Base-by-base conservation (phyloP, 2,797 vertebrate genomes). In the Helicolenus hilgendorfi region DNA sequence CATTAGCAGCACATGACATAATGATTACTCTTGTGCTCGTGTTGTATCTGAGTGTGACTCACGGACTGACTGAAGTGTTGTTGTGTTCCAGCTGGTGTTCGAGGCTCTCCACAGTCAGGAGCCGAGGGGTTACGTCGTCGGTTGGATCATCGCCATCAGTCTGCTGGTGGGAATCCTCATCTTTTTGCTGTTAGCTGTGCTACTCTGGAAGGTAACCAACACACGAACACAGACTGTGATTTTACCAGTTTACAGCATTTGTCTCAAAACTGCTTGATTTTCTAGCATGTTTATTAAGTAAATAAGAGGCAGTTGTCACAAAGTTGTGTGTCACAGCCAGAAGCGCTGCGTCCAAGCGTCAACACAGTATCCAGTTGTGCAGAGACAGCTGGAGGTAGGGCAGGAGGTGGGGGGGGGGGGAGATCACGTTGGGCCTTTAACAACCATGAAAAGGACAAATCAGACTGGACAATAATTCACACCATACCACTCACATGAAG, bases 71-170 rank as follows among this genome's bases (percentile, higher is more conserved):
- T 60, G 15, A 53, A 31, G 27, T 65, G 33, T 81, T 85, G 71
- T 88, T 97, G 77, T 95, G 94, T 97, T 97, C 84, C 96, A 99
- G 99, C 98, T 99, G 97, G 95, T 99, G 94, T 99, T 99, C 80
- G 99, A 99, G 96, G 99, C 99, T n/a, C 97, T 99, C 88, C 99
- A 99, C 96, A 99, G 98, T 94, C 98, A 99, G 96, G 99, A 99
- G 94, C 98, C 99, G 29, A 98, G 98, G 78, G 99, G 99, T 85
- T 99, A 99, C 67, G 98, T 99, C 20, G 99, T 99, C 0, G 99
- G 99, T 72, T 99, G 99, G 99, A 99, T 99, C 97, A 99, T 99
- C 56, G 99, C 99, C 97, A 99, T 99, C 95, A 99, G 99, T 92
- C 97, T 99, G 94, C 97, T 99, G 79, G 98, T 99, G 95, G 99